Percentiles rank a stretch among this genome's conserved stretches.
Evolutionary conservation across 2,113 vertebrate species (phyloP).

Genomic region (Thunnus thynnus): DNA sequence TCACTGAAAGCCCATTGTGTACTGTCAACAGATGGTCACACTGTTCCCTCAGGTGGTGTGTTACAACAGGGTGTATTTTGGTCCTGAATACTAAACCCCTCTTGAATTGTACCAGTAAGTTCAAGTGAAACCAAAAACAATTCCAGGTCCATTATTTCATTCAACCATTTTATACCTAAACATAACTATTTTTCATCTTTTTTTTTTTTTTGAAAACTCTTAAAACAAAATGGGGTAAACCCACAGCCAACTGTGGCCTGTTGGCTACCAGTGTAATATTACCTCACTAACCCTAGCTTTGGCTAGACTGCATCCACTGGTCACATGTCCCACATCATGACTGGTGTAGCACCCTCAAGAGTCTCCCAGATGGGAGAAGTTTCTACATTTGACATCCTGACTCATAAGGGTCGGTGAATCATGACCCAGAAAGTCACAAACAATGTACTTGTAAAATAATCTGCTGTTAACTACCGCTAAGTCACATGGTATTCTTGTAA

Average conservation of each 20-base stretch:
- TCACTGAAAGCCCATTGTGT: no score
- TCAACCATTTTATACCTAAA: no score
- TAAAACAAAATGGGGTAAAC: background rate
- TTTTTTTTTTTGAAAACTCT: background rate
- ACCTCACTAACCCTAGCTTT: background rate
- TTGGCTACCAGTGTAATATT: background rate
- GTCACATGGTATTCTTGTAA: background rate
- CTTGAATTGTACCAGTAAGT: no score
- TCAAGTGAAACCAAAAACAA: no score
- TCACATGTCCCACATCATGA: background rate
- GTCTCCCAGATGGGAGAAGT: background rate
- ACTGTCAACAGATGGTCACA: no score
- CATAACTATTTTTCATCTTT: no score
- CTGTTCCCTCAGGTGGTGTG: no score
- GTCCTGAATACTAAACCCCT: no score
- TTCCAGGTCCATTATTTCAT: no score
- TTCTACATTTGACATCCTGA: slow-evolving; percentile 7
- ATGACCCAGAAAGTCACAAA: background rate
- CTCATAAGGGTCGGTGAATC: slow-evolving; percentile 13
- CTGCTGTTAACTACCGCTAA: slow-evolving; percentile 1
- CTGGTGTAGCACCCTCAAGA: background rate
- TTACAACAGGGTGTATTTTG: no score
- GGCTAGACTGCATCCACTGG: background rate
- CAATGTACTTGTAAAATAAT: background rate
- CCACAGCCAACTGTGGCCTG: background rate